phyloP scores from a whole-genome alignment of 2,113 vertebrate genomes.

The Tinamus guttatus region DNA sequence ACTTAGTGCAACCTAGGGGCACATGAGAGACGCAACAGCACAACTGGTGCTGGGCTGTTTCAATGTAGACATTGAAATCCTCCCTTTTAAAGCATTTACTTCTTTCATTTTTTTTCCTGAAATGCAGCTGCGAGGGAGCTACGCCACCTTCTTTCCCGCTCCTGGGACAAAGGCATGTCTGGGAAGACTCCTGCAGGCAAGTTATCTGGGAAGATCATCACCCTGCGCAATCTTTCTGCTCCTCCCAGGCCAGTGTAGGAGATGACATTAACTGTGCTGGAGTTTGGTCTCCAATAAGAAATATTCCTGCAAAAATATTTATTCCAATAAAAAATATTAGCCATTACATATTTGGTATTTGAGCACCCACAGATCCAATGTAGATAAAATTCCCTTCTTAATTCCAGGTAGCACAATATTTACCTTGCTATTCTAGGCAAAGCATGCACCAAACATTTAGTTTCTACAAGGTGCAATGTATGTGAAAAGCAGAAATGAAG shows the following conservation, averaged over 20 bases:
- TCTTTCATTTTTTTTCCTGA: not conserved
- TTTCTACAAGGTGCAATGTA: not conserved
- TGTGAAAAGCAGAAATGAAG: not conserved
- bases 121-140: not conserved
- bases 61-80: not conserved
- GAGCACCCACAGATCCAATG: not conserved
- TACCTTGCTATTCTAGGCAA: not conserved
- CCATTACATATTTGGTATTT: not conserved
- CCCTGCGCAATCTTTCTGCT: not conserved
- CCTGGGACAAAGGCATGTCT: not conserved
- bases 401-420: not conserved
- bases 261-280: not conserved
- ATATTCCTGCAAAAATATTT: not conserved
- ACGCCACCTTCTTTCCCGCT: not conserved
- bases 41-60: accelerated
- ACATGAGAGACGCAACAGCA: not conserved
- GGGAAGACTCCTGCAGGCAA: not conserved
- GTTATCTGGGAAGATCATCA: not conserved
- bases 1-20: not conserved
- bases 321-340: not conserved
- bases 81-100: not conserved
- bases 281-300: not conserved
- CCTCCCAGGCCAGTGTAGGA: not conserved
- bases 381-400: not conserved
- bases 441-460: not conserved